Evolutionary conservation across 2,888 invertebrate genomes (phyloP), one percentile per base, ranked within the genome.

Genomic region (Metellina segmentata): DNA sequence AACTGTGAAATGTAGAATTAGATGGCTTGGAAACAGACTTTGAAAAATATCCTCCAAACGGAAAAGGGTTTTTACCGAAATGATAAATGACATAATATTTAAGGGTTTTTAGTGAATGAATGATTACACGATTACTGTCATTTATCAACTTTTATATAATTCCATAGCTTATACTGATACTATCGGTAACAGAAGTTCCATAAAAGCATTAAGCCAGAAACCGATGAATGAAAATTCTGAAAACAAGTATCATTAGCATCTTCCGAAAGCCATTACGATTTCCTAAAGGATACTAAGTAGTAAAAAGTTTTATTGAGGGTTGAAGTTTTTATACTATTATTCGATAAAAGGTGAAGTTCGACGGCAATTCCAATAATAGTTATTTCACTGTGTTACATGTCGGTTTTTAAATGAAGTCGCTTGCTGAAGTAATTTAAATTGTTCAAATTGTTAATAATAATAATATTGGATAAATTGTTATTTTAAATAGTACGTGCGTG

Each of bases 231-330:
- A 74, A 74, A 34, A 9, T 74, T 34, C 20, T 11, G 19, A 61
- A 79, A 79, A 79, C 79, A 61, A 61, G 53, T 79, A 61, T 79
- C 79, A 79, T 79, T 79, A 61, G 16, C 16, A 34, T 48, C 48
- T 69, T 79, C 79, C 79, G 79, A 16, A 79, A 7, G 20, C 53
- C 69, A 61, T 79, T 79, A 79, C 19, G 79, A 13, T 61, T 16
- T 16, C 11, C 61, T 5, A 16, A 6, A 61, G 61, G 61, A 61
- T 61, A 61, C 61, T 61, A 8, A 61, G 61, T 61, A 4, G 34
- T 61, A 61, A 61, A 16, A 61, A 11, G 61, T 61, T 61, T 61
- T 16, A 61, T 8, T 61, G 13, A 61, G 11, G 61, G 11, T 61
- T 16, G 13, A 61, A 16, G 61, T 61, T 61, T 16, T 61, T 61